Conservation (phyloP, 1,140 invertebrate genomes). For the Drosophila aff. region DNA sequence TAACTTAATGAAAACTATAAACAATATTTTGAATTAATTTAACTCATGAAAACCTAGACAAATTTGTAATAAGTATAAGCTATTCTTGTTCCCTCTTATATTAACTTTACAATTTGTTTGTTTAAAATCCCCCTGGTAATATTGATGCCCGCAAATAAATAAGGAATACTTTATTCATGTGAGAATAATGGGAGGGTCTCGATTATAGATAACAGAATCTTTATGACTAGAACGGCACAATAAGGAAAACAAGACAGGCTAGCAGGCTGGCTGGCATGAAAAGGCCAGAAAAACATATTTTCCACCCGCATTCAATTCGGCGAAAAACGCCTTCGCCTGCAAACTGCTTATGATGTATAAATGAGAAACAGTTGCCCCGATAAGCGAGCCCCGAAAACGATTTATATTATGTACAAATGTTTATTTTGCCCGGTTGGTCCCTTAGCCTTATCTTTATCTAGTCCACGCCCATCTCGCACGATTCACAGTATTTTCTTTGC, state of each 20-base stretch:
- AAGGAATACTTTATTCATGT: slow-evolving; percentile 29
- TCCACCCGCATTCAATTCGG: slow-evolving; percentile 38
- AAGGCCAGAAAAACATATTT: slow-evolving; percentile 45
- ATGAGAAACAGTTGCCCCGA: slow-evolving; percentile 40
- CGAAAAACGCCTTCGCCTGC: slow-evolving; percentile 37
- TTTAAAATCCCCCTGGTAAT: slow-evolving; percentile 3
- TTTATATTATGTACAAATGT: slow-evolving; percentile 80
- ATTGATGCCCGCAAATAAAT: slow-evolving; percentile 9
- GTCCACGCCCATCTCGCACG: slow-evolving; percentile 50
- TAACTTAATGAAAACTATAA: background rate
- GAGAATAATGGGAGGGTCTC: slow-evolving; percentile 18
- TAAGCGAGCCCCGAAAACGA: slow-evolving; percentile 43
- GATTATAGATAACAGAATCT: slow-evolving; percentile 47
- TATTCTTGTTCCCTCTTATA: background rate
- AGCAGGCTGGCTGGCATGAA: background rate
- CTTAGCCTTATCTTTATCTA: slow-evolving; percentile 58
- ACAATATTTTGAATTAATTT: background rate
- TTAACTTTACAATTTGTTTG: slow-evolving; percentile 5
- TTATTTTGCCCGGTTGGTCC: slow-evolving; percentile 50
- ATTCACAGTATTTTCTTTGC: slow-evolving; percentile 49
- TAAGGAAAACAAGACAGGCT: slow-evolving; percentile 5
- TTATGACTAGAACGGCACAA: slow-evolving; percentile 12
- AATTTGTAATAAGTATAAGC: background rate
- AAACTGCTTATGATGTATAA: slow-evolving; percentile 68
- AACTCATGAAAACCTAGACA: background rate